These are phyloP conservation scores for Leptinotarsa texana DNA, from an alignment of 1,140 invertebrate genomes.

Conservation along the genomic window DNA sequence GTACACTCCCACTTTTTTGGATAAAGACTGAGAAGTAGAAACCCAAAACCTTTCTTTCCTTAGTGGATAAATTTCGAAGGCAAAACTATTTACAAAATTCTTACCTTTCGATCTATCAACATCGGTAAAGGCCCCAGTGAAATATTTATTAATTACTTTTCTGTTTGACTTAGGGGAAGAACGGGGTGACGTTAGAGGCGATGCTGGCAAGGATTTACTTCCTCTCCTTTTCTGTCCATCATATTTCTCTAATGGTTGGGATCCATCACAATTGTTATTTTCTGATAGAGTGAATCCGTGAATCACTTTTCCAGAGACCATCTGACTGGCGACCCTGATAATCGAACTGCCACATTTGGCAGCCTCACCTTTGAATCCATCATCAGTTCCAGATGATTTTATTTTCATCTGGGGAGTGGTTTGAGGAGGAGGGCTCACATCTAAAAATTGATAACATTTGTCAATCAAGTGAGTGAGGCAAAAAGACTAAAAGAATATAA, in stretches of 20 bases:
- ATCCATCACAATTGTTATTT: constrained; percentile 46
- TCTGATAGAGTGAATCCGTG: constrained; percentile 45
- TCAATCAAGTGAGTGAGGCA: not conserved
- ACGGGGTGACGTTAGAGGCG: constrained; percentile 66
- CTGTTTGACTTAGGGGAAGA: constrained; percentile 63
- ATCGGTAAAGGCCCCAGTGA: constrained; percentile 56
- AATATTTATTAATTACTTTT: constrained; percentile 60
- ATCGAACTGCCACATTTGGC: constrained; percentile 73
- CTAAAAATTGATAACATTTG: constrained; percentile 13
- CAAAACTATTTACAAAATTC: not conserved
- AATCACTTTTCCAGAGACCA: constrained; percentile 63
- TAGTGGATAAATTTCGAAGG: no score
- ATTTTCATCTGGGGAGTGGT: constrained; percentile 42
- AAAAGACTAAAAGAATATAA: not conserved
- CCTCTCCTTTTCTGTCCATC: constrained; percentile 58
- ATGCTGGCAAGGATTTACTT: constrained; percentile 72
- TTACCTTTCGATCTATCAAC: constrained; percentile 56
- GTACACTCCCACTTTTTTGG: no score
- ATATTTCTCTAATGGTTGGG: constrained; percentile 45
- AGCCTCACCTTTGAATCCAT: constrained; percentile 71
- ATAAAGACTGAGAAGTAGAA: no score
- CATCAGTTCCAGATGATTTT: constrained; percentile 68
- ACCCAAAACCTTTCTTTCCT: no score
- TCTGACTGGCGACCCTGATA: constrained; percentile 72
- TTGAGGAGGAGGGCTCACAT: constrained; percentile 26